Percentiles rank a stretch among this genome's conserved stretches.
Evolutionary conservation across 2,113 vertebrate species (phyloP).

Genomic region (Xyliphius kryptos): DNA sequence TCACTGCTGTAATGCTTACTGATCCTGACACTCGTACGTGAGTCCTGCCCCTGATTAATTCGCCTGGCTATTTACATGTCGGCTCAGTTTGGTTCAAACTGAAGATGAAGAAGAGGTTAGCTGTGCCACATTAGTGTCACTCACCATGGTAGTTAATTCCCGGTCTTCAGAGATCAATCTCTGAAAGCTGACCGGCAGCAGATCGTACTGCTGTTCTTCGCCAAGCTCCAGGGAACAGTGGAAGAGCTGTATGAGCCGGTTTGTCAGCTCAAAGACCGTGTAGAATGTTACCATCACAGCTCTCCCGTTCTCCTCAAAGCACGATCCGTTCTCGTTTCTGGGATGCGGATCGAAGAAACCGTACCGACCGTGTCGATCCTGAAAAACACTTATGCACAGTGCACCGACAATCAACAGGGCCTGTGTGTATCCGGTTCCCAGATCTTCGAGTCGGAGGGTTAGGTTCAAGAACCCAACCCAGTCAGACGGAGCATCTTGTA

Average conservation of each 20-base stretch:
- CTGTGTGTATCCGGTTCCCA: not conserved
- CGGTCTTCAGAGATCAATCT: not conserved
- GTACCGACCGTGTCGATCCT: not conserved
- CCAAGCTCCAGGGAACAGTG: not conserved
- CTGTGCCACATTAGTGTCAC: not conserved
- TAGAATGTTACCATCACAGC: slow-evolving; percentile 2
- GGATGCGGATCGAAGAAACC: not conserved
- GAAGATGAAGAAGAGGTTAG: not conserved
- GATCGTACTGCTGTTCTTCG: not conserved
- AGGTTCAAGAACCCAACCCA: not conserved
- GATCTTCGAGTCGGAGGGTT: not conserved
- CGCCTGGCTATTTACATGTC: not conserved
- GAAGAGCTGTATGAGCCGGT: not conserved
- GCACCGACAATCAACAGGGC: not conserved
- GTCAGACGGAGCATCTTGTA: not conserved
- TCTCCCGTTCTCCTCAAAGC: not conserved
- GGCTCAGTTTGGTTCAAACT: not conserved
- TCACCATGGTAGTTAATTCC: not conserved
- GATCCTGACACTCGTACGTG: not conserved
- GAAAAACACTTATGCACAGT: not conserved
- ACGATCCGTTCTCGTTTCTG: not conserved
- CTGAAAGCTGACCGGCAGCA: not conserved
- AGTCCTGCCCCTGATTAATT: not conserved
- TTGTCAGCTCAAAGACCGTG: not conserved
- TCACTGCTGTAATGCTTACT: not conserved